Evolutionary conservation across 2,888 invertebrate species (phyloP), one percentile per base, ranked within the genome.

Genomic region (Aphodius granarius): DNA sequence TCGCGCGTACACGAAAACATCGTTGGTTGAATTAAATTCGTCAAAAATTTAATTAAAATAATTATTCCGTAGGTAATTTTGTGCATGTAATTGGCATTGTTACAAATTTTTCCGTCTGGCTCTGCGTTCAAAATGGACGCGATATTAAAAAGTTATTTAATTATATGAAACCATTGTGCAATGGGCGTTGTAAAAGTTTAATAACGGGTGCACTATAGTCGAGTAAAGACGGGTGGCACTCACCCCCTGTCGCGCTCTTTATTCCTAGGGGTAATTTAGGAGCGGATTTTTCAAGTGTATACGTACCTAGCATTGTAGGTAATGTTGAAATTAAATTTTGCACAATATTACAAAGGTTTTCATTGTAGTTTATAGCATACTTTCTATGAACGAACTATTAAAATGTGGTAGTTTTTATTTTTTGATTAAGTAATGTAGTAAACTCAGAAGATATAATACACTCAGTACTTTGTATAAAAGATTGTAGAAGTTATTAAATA

Each of bases 141-240:
- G 68, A n/a, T 68, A 68, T 68, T 68, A 68, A 68, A 68, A 68
- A 68, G 68, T 68, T 68, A 68, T 68, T 68, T 68, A 68, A 68
- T 68, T 68, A 68, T 22, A 22, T n/a, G 68, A 22, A 20, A 43
- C 21, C 68, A 68, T 68, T 68, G 68, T 68, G 68, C 15, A 68
- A n/a, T n/a, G 68, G 68, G 66, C 19, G 20, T n/a, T 16, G n/a
- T 20, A n/a, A 20, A 68, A 6, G 19, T 68, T 68, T 68, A 68
- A 68, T 68, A 68, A 68, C 68, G 21, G 68, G 68, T n/a, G 68
- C 22, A 68, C 19, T 68, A 68, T 21, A 21, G 20, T 68, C 19
- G 43, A 9, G 4, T 9, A 13, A 6, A 9, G 4, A 6, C 9
- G 43, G 22, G 68, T 68, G 68, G 68, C n/a, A 21, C n/a, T 22